A percentile compares a stretch with the other conserved stretches of the same genome.
Evolutionary conservation across 2,113 vertebrate genomes (phyloP).

Genomic region (Oryzias curvinotus): DNA sequence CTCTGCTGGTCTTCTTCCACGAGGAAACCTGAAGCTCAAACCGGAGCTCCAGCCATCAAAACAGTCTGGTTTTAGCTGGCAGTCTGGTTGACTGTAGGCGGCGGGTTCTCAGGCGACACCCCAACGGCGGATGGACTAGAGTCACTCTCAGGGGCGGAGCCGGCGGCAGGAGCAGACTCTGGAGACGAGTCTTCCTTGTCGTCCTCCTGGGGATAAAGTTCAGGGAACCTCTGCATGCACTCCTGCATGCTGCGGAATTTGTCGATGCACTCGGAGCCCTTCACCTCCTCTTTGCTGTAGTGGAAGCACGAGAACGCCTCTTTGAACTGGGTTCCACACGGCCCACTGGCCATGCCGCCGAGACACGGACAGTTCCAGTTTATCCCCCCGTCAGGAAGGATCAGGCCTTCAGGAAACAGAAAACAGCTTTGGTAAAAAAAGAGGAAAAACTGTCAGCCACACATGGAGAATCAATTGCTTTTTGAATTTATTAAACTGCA

Average conservation of each 20-base stretch:
- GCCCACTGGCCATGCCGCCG: slow-evolving; percentile 96
- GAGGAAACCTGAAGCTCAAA: too few species aligned
- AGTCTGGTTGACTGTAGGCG: slow-evolving; percentile 50
- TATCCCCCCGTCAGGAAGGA: slow-evolving; percentile 92
- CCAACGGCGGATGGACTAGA: slow-evolving; percentile 17
- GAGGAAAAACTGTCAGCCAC: too few species aligned
- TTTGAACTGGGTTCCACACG: slow-evolving; percentile 96
- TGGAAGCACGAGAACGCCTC: slow-evolving; percentile 98
- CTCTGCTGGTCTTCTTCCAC: too few species aligned
- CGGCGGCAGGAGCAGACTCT: slow-evolving; percentile 15
- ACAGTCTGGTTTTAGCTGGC: slow-evolving; percentile 58
- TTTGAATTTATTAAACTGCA: too few species aligned
- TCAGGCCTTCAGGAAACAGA: slow-evolving; percentile 79
- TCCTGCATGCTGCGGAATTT: slow-evolving; percentile 95
- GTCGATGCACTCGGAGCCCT: slow-evolving; percentile 93
- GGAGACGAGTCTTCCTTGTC: slow-evolving; percentile 75
- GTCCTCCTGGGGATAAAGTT: slow-evolving; percentile 95
- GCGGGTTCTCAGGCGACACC: slow-evolving; percentile 11
- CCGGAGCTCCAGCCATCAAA: too few species aligned
- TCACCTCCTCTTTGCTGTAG: slow-evolving; percentile 92
- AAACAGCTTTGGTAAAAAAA: neutral
- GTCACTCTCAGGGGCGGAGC: slow-evolving; percentile 42
- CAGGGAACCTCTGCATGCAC: slow-evolving; percentile 95
- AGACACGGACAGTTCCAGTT: slow-evolving; percentile 99
- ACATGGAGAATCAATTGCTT: too few species aligned